Base-by-base conservation (phyloP, 2,888 invertebrate species). In the Galeruca laticollis region DNA sequence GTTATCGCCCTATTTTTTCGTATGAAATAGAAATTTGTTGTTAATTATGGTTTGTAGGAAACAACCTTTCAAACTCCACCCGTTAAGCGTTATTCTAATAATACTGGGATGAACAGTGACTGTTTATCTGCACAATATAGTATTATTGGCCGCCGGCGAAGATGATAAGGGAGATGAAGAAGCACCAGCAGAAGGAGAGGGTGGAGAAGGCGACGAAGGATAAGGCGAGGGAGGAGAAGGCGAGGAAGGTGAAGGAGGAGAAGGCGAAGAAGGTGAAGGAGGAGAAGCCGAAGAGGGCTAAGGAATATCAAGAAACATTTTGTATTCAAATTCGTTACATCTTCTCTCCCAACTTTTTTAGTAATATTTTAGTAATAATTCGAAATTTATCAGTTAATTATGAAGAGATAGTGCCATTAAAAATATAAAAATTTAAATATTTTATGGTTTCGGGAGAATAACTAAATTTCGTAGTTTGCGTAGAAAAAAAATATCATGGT, bases 81-180 rank as follows among this genome's bases (percentile, higher is more conserved):
- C 75, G 2, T 56, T 75, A 3, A 72, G 72, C 1, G 47, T 75
- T 20, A n/a, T 72, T 8, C 9, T 75, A 11, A 72, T 75, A 6
- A 62, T 73, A 6, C 20, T 75, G 10, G 73, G 73, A 49, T 69
- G 70, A 18, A 66, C 63, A 13, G 35, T 66, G 13, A 56, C 64
- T 60, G 69, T 73, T 21, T 57, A 66, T 59, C 37, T 71, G 21
- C 71, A 71, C 15, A 68, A 68, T 18, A 68, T 63, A 15, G 70
- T 54, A 2, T 66, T 70, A 13, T 47, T 59, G 21, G 49, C 61
- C 2, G 68, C 31, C 13, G 26, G 37, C 37, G 65, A 60, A 13
- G 26, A 35, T 4, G 69, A 61, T n/a, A 54, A 54, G 18, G 26
- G 26, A 5, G 26, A 26, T 26, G 26, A 26, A 26, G 26, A 26